phyloP scores from a whole-genome alignment of 2,888 invertebrate genomes.

The Limnephilus marmoratus region DNA sequence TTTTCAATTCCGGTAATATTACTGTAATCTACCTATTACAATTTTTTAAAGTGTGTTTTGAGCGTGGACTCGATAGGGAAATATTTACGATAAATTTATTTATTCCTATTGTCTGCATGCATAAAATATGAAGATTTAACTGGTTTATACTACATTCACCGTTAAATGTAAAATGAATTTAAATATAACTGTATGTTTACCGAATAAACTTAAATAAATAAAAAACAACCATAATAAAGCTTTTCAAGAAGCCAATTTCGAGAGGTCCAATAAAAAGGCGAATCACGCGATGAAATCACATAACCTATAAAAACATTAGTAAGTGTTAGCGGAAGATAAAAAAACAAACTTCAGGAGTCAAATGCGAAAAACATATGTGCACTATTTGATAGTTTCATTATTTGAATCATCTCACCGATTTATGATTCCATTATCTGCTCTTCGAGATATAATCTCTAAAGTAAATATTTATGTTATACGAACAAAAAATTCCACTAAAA shows the following conservation, averaged over 20 bases:
- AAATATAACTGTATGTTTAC: no score
- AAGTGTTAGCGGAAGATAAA: not conserved
- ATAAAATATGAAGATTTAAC: no score
- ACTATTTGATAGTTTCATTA: slow-evolving; percentile 2
- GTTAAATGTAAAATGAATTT: no score
- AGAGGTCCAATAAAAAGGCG: not conserved
- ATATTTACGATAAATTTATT: not conserved
- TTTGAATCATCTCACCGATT: not conserved
- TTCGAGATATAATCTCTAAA: not conserved
- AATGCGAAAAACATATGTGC: not conserved
- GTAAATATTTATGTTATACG: not conserved
- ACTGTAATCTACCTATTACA: no score
- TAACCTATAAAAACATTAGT: not conserved
- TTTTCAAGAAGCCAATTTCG: not conserved
- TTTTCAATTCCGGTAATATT: no score
- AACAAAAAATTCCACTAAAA: not conserved
- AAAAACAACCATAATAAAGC: not conserved
- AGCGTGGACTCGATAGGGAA: no score
- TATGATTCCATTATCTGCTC: not conserved
- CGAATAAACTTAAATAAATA: no score
- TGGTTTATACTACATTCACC: no score
- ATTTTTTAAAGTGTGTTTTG: no score
- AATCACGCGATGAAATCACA: not conserved
- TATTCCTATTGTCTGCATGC: not conserved
- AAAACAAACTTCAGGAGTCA: not conserved